Evolutionary conservation across 2,113 vertebrate genomes (phyloP).

Genomic region (Arenaria interpres): DNA sequence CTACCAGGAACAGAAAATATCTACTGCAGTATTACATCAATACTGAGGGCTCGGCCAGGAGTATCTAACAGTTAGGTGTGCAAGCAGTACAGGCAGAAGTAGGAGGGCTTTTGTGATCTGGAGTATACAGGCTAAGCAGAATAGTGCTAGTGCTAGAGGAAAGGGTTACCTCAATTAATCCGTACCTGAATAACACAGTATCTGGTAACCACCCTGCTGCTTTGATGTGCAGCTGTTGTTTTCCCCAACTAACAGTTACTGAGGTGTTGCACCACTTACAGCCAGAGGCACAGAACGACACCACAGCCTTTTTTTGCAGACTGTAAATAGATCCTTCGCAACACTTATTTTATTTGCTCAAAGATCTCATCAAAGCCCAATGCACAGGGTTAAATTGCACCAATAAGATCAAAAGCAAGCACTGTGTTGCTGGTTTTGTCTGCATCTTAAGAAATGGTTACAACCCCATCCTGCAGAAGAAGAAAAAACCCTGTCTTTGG

Average conservation of each 20-base stretch:
- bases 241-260: background rate
- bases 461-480: background rate
- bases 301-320: background rate
- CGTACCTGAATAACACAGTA: background rate
- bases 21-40: background rate
- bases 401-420: background rate
- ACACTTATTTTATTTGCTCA: background rate
- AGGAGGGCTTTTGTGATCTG: background rate
- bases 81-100: background rate
- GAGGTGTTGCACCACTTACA: background rate
- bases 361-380: background rate
- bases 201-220: background rate
- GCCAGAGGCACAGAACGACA: background rate
- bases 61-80: too few species aligned
- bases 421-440: background rate
- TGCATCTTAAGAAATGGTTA: background rate
- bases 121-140: background rate
- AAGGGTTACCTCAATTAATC: background rate
- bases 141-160: background rate
- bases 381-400: background rate
- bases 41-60: background rate
- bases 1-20: background rate
- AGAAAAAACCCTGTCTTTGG: background rate
- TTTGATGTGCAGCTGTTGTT: background rate
- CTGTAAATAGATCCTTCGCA: background rate